Conservation (phyloP, 1,140 invertebrate genomes). For the Diabrotica virgifera region DNA sequence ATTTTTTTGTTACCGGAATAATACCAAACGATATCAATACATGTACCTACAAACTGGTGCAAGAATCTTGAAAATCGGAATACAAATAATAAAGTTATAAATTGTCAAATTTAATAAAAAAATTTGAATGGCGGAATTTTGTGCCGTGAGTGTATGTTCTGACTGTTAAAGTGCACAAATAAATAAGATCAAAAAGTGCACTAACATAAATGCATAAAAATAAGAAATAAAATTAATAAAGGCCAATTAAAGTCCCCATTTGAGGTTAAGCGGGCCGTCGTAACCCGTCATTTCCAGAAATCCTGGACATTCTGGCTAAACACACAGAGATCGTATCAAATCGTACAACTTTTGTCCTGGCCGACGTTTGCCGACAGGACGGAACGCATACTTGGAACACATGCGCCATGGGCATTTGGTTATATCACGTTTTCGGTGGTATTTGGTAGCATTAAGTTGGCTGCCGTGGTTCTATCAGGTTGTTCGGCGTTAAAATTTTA, state of each 20-base stretch:
- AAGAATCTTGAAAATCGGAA: no score
- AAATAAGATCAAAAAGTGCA: no score
- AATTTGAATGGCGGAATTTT: no score
- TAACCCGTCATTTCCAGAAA: constrained; percentile 9
- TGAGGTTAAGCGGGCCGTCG: constrained; percentile 7
- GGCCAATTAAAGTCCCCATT: background rate
- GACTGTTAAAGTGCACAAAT: no score
- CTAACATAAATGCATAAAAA: no score
- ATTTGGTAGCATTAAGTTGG: constrained; percentile 46
- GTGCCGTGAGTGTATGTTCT: no score
- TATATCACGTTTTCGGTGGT: constrained; percentile 43
- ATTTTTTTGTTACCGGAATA: no score
- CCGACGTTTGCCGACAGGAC: background rate
- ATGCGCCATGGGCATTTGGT: constrained; percentile 38
- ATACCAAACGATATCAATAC: no score
- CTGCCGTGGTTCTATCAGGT: constrained; percentile 43
- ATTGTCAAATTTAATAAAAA: no score
- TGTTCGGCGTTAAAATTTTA: constrained; percentile 37
- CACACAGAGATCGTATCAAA: constrained; percentile 21
- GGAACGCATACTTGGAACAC: constrained; percentile 27
- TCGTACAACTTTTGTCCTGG: constrained; percentile 19
- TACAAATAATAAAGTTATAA: no score
- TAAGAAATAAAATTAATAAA: no score
- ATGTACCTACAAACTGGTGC: no score
- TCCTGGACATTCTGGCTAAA: background rate